Percentiles rank a stretch among this genome's conserved stretches.
phyloP scores from a whole-genome alignment of 2,113 vertebrate species.

The Sapajus apella region DNA sequence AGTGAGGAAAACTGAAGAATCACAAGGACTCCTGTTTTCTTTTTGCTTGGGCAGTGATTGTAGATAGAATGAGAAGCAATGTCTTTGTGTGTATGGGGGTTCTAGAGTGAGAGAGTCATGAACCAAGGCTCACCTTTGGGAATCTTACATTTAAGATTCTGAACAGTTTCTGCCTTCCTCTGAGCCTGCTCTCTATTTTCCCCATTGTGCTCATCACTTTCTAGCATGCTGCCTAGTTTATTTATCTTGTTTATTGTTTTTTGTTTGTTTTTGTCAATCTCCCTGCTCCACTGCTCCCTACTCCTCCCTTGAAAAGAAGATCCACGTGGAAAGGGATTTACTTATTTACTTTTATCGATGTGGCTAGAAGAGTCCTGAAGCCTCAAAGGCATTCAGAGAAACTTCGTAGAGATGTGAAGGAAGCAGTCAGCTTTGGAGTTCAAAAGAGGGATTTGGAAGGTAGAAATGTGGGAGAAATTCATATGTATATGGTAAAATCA shows the following conservation, averaged over 20 bases:
- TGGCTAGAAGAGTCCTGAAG: too few relatives aligned
- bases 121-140: neutral
- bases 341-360: too few relatives aligned
- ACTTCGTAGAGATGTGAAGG: neutral
- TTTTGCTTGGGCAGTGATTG: neutral
- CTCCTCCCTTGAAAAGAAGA: too few relatives aligned
- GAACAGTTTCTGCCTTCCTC: rapidly evolving
- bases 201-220: neutral
- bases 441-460: neutral
- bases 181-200: neutral
- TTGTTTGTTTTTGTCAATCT: too few relatives aligned
- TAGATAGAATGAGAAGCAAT: neutral
- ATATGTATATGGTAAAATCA: neutral
- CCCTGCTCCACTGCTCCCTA: too few relatives aligned
- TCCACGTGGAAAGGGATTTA: neutral
- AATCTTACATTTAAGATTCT: rapidly evolving
- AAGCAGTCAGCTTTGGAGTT: neutral
- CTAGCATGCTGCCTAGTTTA: too few relatives aligned
- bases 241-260: too few relatives aligned
- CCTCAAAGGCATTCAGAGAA: neutral
- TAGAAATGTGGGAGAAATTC: neutral
- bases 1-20: neutral
- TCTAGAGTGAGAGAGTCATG: neutral
- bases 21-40: rapidly evolving
- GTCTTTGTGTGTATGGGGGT: neutral